These are phyloP conservation scores for Platycheirus rosarum DNA, from an alignment of 2,888 invertebrate genomes.

Conservation along the genomic window DNA sequence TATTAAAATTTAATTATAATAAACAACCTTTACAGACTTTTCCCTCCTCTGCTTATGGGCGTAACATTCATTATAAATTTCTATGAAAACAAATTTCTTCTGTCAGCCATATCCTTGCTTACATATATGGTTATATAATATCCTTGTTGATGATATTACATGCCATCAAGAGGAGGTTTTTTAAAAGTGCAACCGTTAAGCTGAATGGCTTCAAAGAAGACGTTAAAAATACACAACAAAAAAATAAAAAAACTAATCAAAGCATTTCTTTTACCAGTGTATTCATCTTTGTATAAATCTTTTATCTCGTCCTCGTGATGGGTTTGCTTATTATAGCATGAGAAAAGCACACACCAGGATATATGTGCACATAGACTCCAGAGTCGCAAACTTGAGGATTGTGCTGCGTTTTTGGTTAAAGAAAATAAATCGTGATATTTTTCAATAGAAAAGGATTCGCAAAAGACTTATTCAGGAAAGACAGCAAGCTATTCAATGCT, in stretches of 20 bases:
- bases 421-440: constrained; percentile 59
- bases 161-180: not conserved
- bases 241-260: constrained; percentile 29
- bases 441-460: constrained; percentile 48
- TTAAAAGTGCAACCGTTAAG: not conserved
- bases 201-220: constrained; percentile 6
- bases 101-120: too few relatives aligned
- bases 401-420: constrained; percentile 39
- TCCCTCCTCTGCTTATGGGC: too few relatives aligned
- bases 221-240: not conserved
- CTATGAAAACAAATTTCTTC: too few relatives aligned
- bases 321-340: not conserved
- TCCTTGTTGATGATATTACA: too few relatives aligned
- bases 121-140: too few relatives aligned
- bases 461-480: constrained; percentile 15
- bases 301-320: constrained; percentile 22
- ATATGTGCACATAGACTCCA: not conserved
- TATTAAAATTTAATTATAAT: too few relatives aligned
- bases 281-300: constrained; percentile 31
- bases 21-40: too few relatives aligned
- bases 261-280: constrained; percentile 20
- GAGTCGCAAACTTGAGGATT: not conserved
- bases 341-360: not conserved
- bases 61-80: too few relatives aligned
- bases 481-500: constrained; percentile 21